Evolutionary conservation across 1,140 invertebrate genomes (phyloP).

Genomic region (Phocides pigmalion): DNA sequence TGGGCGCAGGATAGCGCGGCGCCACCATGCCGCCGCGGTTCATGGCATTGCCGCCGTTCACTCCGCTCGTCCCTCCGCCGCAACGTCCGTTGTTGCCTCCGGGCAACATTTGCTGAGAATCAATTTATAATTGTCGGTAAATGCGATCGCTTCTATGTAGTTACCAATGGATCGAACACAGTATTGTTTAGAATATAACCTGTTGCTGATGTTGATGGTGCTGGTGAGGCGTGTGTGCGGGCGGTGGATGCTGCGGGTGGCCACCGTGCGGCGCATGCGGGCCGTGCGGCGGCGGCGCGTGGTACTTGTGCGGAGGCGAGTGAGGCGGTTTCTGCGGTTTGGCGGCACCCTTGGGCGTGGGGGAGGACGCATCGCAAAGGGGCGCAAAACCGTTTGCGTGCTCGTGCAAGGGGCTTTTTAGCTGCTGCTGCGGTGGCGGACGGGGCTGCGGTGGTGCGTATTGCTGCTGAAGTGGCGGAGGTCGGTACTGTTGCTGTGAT

Average conservation of each 20-base stretch:
- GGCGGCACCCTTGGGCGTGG: conserved; percentile 64
- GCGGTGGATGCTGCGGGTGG: conserved; percentile 58
- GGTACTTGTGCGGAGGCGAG: conserved; percentile 80
- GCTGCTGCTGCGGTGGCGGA: conserved; percentile 60
- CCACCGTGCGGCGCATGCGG: conserved; percentile 44
- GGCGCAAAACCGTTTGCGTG: conserved; percentile 73
- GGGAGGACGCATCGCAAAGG: conserved; percentile 68
- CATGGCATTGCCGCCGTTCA: conserved; percentile 54
- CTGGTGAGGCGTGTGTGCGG: conserved; percentile 52
- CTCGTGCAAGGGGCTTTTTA: conserved; percentile 74
- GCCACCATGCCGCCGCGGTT: conserved; percentile 58
- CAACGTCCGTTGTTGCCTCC: conserved; percentile 65
- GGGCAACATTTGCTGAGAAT: conserved; percentile 59
- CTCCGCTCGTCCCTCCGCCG: conserved; percentile 40
- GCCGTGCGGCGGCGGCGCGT: conserved; percentile 61
- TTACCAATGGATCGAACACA: neutral
- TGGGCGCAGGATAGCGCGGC: conserved; percentile 78
- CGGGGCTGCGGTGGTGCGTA: conserved; percentile 64
- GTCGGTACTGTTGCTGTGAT: conserved; percentile 67
- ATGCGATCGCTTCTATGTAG: neutral
- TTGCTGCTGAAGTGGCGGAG: conserved; percentile 68
- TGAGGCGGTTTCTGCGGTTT: conserved; percentile 73
- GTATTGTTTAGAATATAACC: conserved; percentile 2
- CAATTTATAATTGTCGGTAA: neutral
- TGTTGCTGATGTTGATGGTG: conserved; percentile 47